Conservation (phyloP, 2,888 invertebrate genomes). For the Kuschelorhynchus macadamiae region DNA sequence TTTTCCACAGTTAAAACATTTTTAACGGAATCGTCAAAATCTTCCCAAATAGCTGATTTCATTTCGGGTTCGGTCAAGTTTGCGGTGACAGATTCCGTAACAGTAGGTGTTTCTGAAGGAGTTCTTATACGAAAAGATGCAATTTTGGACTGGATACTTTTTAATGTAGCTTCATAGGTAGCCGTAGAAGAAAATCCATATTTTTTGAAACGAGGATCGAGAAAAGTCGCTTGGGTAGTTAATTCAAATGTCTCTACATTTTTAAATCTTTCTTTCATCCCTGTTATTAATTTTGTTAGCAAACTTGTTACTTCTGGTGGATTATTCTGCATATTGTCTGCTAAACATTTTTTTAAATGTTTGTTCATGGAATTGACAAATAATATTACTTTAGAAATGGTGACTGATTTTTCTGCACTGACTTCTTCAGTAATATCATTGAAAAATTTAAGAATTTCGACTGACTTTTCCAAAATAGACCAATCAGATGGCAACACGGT, state of each 20-base stretch:
- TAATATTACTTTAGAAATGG: no score
- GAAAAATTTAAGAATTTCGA: no score
- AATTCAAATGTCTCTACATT: conserved; percentile 19
- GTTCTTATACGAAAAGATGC: conserved; percentile 10
- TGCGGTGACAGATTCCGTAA: conserved; percentile 9
- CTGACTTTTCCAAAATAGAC: no score
- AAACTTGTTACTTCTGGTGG: no score
- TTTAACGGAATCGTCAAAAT: conserved; percentile 34
- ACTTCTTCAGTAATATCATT: no score
- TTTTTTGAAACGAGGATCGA: conserved; percentile 36
- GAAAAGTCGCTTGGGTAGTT: conserved; percentile 35
- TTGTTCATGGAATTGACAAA: no score
- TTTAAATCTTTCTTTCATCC: conserved; percentile 30
- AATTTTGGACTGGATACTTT: conserved; percentile 32
- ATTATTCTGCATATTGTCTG: no score
- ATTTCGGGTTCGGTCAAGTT: conserved; percentile 13
- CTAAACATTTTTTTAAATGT: no score
- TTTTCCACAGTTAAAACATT: conserved; percentile 29
- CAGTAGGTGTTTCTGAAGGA: background rate
- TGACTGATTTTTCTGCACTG: no score
- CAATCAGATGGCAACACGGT: no score
- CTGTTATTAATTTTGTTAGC: background rate
- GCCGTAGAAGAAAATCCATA: conserved; percentile 28
- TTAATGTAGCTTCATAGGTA: conserved; percentile 31
- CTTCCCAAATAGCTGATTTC: conserved; percentile 22